Base-by-base conservation (phyloP, 2,113 vertebrate genomes). In the Coregonus clupeaformis region DNA sequence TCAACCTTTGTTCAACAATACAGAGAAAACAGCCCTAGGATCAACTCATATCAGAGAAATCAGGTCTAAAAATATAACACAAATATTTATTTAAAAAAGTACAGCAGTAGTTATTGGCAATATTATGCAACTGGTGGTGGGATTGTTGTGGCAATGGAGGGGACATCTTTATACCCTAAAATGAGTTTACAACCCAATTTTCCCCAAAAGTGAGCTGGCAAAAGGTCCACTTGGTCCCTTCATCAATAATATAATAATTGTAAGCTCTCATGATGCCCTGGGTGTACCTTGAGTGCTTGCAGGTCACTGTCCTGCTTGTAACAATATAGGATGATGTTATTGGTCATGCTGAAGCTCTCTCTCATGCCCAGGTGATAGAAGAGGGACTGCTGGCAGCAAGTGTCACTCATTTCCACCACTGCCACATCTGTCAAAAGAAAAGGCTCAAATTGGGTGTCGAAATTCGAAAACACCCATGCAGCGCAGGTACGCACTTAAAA, bases 321-420 rank as follows among this genome's bases (percentile, higher is more conserved):
- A 75, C 94, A 91, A 84, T 96, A 98, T 5, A 98, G 91, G 30
- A 98, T 94, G 30, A 96, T 85, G 65, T 97, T 97, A 83, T 96
- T 95, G 76, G 92, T 96, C 96, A 97, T 97, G 77, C 93, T 93
- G 94, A 95, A 97, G 82, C 96, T 97, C 86, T 97, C 95, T 0
- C 96, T 92, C 66, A 97, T 93, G 0, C 94, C 96, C 0, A 97
- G 91, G 88, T 97, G 95, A 77, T 97, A 97, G 87, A 97, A 97
- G 29, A 97, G 92, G 0, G 96, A 97, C 1, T 94, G 94, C 62
- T 97, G 96, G n/a, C 93, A 95, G 71, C 94, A 83, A 1, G 93
- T 91, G 85, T 91, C 92, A 0, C 91, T 95, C 91, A 98, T 94
- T 88, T 97, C 95, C 76, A 97, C 93, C 85, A 97, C 93, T 0